Conservation (phyloP, 2,113 vertebrate species). For the Spilogale gracilis region DNA sequence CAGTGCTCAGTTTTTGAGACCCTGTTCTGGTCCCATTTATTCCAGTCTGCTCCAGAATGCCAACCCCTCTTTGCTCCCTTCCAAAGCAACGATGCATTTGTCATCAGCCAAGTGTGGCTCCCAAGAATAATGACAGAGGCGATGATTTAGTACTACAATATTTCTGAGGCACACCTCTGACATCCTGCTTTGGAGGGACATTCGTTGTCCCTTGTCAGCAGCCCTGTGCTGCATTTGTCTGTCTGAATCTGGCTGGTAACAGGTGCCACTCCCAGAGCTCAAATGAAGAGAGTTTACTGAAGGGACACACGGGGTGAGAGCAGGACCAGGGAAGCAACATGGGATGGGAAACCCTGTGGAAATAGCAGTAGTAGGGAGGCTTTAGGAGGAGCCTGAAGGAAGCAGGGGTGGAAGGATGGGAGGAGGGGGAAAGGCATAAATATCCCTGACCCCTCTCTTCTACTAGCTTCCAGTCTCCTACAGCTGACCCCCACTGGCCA, state of each 20-base stretch:
- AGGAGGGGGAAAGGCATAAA: not conserved
- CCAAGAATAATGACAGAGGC: not conserved
- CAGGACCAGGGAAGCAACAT: not conserved
- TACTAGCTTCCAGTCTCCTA: not conserved
- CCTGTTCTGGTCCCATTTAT: not conserved
- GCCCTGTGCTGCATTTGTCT: not conserved
- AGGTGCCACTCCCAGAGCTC: not conserved
- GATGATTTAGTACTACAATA: not conserved
- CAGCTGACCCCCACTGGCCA: not conserved
- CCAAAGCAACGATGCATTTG: not conserved
- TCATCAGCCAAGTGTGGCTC: not conserved
- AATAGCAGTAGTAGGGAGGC: not conserved
- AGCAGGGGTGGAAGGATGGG: rapidly evolving
- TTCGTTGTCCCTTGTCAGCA: not conserved
- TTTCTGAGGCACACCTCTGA: not conserved
- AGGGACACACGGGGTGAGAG: not conserved
- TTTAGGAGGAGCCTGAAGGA: not conserved
- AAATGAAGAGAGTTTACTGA: not conserved
- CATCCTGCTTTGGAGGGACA: not conserved
- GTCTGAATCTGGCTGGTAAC: not conserved
- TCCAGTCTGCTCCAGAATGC: not conserved
- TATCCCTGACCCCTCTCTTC: not conserved
- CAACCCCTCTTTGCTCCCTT: not conserved
- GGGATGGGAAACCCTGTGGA: not conserved
- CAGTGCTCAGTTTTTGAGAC: not conserved